Percentiles rank a stretch among this genome's conserved stretches.
Evolutionary conservation across 2,888 invertebrate genomes (phyloP).

Genomic region (Didymodactylos carnosus): DNA sequence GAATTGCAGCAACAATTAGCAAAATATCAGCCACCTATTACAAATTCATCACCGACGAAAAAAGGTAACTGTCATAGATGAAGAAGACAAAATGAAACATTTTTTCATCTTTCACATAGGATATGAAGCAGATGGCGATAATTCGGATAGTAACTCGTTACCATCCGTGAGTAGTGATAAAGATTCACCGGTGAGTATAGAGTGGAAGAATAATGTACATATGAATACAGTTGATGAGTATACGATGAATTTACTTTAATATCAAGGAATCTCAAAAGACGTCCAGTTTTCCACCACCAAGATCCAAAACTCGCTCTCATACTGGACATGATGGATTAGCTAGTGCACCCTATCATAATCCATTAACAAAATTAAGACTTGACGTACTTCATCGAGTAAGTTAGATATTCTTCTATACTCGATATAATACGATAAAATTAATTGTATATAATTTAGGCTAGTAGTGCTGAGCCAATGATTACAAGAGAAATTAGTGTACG

Average conservation of each 20-base stretch:
- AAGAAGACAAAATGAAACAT: too few relatives aligned
- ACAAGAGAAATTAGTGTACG: background rate
- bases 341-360: background rate
- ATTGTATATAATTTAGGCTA: background rate
- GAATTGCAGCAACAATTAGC: background rate
- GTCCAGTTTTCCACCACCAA: background rate
- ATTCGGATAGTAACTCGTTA: background rate
- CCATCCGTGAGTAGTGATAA: background rate
- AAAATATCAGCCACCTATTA: background rate
- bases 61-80: too few relatives aligned
- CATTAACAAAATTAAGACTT: background rate
- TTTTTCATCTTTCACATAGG: too few relatives aligned
- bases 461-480: background rate
- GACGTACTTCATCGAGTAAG: background rate
- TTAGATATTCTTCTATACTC: too few relatives aligned
- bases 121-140: background rate
- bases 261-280: background rate
- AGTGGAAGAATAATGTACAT: background rate
- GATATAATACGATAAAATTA: background rate
- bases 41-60: background rate
- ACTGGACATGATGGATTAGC: background rate
- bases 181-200: too few relatives aligned
- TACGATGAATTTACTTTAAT: too few relatives aligned
- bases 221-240: too few relatives aligned
- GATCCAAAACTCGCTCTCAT: background rate